Evolutionary conservation across 2,797 vertebrate species (phyloP).

Genomic region (Pachyuromys duprasi): DNA sequence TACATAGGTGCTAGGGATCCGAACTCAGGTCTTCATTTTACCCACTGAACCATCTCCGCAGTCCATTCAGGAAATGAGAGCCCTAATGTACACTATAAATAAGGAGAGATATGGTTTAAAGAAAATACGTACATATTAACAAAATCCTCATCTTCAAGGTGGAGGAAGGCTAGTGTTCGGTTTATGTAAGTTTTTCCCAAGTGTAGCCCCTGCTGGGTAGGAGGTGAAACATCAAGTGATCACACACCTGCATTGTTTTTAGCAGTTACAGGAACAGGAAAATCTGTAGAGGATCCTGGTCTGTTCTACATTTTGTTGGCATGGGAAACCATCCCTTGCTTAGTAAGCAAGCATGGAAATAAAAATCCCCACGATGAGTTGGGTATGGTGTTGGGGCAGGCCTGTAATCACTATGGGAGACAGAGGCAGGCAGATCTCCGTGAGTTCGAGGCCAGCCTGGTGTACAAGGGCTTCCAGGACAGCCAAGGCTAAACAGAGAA

Average conservation of each 20-base stretch:
- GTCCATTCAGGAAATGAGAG: background rate
- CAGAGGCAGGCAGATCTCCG: too few relatives aligned
- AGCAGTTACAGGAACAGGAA: background rate
- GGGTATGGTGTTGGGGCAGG: too few relatives aligned
- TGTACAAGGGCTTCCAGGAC: too few relatives aligned
- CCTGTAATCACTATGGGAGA: too few relatives aligned
- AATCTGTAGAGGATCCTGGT: background rate
- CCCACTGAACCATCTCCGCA: background rate
- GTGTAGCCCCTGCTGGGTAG: background rate
- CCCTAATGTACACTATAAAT: background rate
- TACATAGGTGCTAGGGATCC: background rate
- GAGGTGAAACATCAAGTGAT: background rate
- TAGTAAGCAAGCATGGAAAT: too few relatives aligned
- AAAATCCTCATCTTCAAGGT: background rate
- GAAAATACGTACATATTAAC: background rate
- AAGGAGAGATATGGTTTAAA: background rate
- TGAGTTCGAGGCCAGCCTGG: too few relatives aligned
- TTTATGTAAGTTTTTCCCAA: background rate
- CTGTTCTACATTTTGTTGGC: background rate
- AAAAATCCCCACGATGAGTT: background rate
- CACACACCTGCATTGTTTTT: background rate
- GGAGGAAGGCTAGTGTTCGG: background rate
- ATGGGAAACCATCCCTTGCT: background rate
- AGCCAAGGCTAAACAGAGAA: too few relatives aligned
- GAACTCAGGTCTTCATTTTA: background rate